Evolutionary conservation across 2,797 vertebrate genomes (phyloP).

Genomic region (Melopsittacus undulatus): DNA sequence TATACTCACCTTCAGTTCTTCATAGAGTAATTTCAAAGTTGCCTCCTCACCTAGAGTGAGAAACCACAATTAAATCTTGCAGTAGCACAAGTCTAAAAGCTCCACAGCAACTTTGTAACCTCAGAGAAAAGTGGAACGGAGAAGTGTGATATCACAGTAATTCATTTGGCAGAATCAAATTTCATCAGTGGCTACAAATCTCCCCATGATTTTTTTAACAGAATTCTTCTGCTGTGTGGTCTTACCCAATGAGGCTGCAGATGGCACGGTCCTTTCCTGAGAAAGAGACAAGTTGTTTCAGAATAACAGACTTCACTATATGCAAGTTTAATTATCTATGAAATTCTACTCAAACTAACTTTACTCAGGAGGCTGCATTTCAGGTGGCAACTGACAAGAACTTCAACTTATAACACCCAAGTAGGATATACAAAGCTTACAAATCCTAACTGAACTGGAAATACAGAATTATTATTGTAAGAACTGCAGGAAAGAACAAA

Average conservation of each 20-base stretch:
- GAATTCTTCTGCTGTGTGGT: neutral
- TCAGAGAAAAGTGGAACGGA: slow-evolving; percentile 73
- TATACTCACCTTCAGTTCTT: slow-evolving; percentile 27
- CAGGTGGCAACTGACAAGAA: neutral
- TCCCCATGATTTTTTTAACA: neutral
- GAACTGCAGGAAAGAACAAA: neutral
- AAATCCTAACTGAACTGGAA: neutral
- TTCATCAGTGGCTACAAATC: slow-evolving; percentile 35
- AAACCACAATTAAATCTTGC: neutral
- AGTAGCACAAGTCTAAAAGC: neutral
- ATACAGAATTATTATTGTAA: neutral
- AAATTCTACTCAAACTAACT: neutral
- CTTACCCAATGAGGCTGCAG: neutral
- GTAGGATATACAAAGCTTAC: neutral
- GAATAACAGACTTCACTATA: neutral
- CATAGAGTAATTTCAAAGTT: neutral
- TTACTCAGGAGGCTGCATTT: neutral
- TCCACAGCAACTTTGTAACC: slow-evolving; percentile 26
- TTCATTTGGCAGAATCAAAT: slow-evolving; percentile 75
- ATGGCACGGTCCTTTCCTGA: neutral
- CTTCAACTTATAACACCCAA: neutral
- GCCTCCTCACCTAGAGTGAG: neutral
- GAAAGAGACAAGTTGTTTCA: slow-evolving; percentile 34
- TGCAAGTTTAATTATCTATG: neutral
- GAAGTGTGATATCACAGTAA: slow-evolving; percentile 55